Base-by-base conservation (phyloP, 2,888 invertebrate genomes). In the Hirtodrosophila histrioides region DNA sequence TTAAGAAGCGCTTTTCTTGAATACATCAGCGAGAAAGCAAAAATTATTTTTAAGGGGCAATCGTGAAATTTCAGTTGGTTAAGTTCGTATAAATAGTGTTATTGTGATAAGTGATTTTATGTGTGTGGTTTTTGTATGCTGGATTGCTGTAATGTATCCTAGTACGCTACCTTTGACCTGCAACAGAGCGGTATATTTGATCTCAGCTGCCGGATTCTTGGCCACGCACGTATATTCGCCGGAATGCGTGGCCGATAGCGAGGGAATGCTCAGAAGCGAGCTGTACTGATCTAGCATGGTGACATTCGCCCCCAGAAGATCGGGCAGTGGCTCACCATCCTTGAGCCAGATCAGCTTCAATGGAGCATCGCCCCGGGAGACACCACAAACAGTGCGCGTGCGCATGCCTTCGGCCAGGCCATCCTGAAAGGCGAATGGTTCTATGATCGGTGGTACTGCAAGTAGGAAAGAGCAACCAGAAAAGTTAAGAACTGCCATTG, bases 371-470 rank as follows among this genome's bases (percentile, higher is more conserved):
- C 96, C 95, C 89, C 94, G 94, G 92, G 95, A 95, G 90, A 95
- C 95, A 91, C 95, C 95, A 93, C 96, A 96, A 91, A 95, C 94
- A 91, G 95, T 95, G 92, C 95, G 94, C 84, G 95, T 95, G 92
- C 95, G 94, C 95, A 95, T 95, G 92, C 95, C 95, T 93, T 95
- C 95, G 91, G 95, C 94, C 91, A 95, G 94, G 92, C 95, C 95
- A 93, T 95, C 95, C 94, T 95, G 95, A 93, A 95, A 95, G 93
- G 94, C 94, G 94, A 96, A 95, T 93, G 95, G 95, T 94, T 95
- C 95, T 94, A 96, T 95, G 93, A 95, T 95, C 93, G 95, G 95
- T 93, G 95, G 95, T 94, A 95, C 95, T 95, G 94, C 91, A 93
- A 93, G 81, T 78, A 85, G 78, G 71, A 86, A 62, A 78, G 61